Evolutionary conservation across 2,888 invertebrate genomes (phyloP).

Genomic region (Vannuccia rotundouncinata): DNA sequence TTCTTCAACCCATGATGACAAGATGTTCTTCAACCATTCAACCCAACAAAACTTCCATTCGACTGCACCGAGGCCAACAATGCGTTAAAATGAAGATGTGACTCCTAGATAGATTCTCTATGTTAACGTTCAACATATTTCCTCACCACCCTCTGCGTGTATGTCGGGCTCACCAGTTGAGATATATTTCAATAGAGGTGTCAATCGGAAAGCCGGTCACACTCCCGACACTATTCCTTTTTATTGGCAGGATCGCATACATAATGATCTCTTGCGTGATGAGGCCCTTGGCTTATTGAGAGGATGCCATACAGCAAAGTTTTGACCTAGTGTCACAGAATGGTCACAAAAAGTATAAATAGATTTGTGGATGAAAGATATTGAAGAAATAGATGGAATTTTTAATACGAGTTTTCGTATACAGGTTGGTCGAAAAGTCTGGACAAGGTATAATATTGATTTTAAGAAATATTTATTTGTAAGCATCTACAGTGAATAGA

Average conservation of each 20-base stretch:
- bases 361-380: too few species aligned
- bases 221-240: not conserved
- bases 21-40: not conserved
- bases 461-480: too few species aligned
- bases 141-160: not conserved
- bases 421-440: too few species aligned
- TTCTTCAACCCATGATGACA: not conserved
- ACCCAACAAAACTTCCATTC: not conserved
- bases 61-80: not conserved
- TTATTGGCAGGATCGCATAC: not conserved
- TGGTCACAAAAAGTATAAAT: too few species aligned
- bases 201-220: not conserved
- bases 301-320: not conserved
- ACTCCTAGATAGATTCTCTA: not conserved
- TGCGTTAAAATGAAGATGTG: not conserved
- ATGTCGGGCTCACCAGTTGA: not conserved
- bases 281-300: not conserved
- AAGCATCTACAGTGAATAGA: too few species aligned
- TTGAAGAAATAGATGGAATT: too few species aligned
- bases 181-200: not conserved
- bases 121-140: not conserved
- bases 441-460: too few species aligned
- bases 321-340: not conserved
- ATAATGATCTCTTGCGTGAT: not conserved
- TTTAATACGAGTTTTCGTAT: too few species aligned